Evolutionary conservation across 2,797 vertebrate genomes (phyloP).

Genomic region (Columba guinea): DNA sequence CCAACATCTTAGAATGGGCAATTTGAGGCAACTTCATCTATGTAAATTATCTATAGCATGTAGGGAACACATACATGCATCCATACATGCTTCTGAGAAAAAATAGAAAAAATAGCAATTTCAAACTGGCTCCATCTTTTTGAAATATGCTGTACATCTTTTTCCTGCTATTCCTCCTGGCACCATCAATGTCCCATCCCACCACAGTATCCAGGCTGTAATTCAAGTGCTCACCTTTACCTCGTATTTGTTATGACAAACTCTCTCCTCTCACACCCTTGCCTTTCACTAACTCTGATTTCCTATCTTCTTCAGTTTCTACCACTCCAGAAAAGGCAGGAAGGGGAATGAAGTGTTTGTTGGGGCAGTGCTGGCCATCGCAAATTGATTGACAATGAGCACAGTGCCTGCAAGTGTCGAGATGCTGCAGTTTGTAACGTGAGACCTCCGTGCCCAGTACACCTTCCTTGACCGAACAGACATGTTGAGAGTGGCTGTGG

Average conservation of each 20-base stretch:
- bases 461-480: conserved; percentile 53
- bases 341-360: neutral
- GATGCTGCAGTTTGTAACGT: conserved; percentile 9
- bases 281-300: conserved; percentile 30
- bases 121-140: no score
- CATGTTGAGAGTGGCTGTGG: neutral
- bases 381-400: conserved; percentile 49
- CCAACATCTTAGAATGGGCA: neutral
- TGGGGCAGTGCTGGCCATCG: conserved; percentile 47
- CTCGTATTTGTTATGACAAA: conserved; percentile 32
- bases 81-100: neutral
- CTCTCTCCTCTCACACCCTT: conserved; percentile 4
- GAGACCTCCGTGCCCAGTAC: neutral
- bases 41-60: neutral
- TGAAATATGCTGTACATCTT: neutral
- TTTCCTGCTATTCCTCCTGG: neutral
- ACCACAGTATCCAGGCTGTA: neutral
- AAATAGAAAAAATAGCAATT: neutral
- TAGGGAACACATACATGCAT: neutral
- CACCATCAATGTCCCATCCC: neutral
- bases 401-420: neutral
- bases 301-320: neutral
- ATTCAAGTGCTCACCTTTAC: conserved; percentile 10
- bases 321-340: neutral
- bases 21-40: neutral